phyloP scores from a whole-genome alignment of 2,113 vertebrate genomes.

The Macroglossus sobrinus region DNA sequence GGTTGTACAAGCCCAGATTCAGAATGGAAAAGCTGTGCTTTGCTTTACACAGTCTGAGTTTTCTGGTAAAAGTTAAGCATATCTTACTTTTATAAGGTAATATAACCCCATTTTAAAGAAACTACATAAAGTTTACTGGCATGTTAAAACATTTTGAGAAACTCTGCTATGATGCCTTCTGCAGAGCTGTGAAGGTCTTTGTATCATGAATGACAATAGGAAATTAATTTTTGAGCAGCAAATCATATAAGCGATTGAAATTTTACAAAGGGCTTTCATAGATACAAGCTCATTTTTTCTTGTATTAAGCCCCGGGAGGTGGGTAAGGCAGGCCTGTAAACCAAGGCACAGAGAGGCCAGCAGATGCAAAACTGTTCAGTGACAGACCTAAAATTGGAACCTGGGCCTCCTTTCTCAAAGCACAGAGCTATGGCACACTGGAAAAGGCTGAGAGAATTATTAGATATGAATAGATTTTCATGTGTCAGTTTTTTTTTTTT shows the following conservation, averaged over 20 bases:
- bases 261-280: neutral
- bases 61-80: neutral
- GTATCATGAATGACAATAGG: neutral
- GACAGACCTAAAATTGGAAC: neutral
- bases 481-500: neutral
- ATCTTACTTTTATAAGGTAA: neutral
- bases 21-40: neutral
- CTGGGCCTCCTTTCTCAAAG: neutral
- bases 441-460: neutral
- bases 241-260: neutral
- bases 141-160: neutral
- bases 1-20: neutral
- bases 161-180: neutral
- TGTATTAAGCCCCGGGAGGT: neutral
- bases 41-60: neutral
- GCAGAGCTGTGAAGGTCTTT: neutral
- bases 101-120: neutral
- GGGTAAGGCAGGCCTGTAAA: neutral
- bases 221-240: neutral
- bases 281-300: neutral
- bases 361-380: rapidly evolving
- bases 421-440: neutral
- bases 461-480: neutral
- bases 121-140: neutral
- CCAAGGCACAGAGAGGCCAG: neutral